Evolutionary conservation across 2,113 vertebrate genomes (phyloP), one percentile per base, ranked within the genome.

Genomic region (Gasterosteus nipponicus): DNA sequence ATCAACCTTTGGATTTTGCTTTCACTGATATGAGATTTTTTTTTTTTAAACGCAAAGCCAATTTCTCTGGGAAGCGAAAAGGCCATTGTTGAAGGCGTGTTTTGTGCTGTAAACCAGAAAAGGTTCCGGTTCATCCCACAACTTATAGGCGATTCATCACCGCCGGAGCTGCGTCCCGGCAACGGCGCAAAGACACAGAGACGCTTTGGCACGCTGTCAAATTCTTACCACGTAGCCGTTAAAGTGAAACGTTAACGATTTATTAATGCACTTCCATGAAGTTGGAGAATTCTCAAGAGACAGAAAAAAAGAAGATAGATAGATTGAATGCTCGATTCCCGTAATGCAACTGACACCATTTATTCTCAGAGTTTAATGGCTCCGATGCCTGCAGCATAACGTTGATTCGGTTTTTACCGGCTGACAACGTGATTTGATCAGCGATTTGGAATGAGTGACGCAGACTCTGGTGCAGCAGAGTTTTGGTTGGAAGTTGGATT

Each of bases 1-100:
- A 90, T 90, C 85, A 86, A 75, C 70, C 73, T 63, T 35, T 64
- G 80, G 39, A 47, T 74, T 68, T 26, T 41, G 67, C 53, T 80
- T 67, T 77, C 19, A 42, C 51, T 80, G 44, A 62, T 73, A 69
- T 14, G 72, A 78, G 62, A 35, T 82, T 70, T 75, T 3, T 56
- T 26, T 26, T 26, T 26, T 26, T 26, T 26, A 57, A 69, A 56
- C 51, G 56, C 2, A 38, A 3, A 47, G 72, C 59, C 62, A 81
- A 9, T 72, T 18, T 42, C 76, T 81, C 1, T 26, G 38, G 39
- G 41, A 75, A 76, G 73, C 54, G 73, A 14, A 67, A 26, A 68
- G 69, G 46, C 33, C 31, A 41, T 68, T 56, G 51, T 69, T 59
- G 44, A 78, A 66, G 0, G 39, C 0, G 4, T 19, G 35, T 64